Evolutionary conservation across 2,797 vertebrate genomes (phyloP).

Genomic region (Sylvia borin): DNA sequence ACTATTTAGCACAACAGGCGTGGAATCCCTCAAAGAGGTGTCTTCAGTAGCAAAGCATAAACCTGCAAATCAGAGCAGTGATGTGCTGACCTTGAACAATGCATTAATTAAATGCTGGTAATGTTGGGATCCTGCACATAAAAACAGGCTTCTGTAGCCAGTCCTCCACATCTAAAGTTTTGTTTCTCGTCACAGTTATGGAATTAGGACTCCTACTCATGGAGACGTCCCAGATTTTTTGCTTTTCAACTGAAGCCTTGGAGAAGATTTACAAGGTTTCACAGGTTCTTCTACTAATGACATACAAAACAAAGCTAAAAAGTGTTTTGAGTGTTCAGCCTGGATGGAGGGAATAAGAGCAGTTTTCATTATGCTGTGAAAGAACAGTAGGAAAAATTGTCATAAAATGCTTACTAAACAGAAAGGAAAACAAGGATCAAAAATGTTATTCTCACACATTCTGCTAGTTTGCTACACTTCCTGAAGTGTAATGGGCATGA

Average conservation of each 20-base stretch:
- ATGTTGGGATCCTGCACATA: background rate
- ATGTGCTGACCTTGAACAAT: background rate
- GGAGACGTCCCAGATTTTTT: background rate
- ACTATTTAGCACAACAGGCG: background rate
- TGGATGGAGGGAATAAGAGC: background rate
- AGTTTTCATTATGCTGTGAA: background rate
- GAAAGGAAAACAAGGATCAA: slow-evolving; percentile 1
- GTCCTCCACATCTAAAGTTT: background rate
- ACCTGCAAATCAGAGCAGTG: background rate
- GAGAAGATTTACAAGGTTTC: background rate
- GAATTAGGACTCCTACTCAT: background rate
- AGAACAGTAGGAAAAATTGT: background rate
- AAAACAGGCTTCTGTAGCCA: background rate
- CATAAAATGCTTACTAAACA: background rate
- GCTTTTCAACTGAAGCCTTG: background rate
- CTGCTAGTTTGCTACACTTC: background rate
- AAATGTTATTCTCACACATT: background rate
- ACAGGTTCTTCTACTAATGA: background rate
- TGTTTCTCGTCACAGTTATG: background rate
- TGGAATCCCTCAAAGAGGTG: background rate
- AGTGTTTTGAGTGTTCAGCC: background rate
- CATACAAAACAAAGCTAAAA: background rate
- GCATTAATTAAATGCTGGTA: background rate
- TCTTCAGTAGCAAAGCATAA: background rate
- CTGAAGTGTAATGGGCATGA: background rate